A percentile compares a stretch with the other conserved stretches of the same genome.
Evolutionary conservation across 2,888 invertebrate species (phyloP).

Genomic region (Rhopalosiphum nymphaeae): DNA sequence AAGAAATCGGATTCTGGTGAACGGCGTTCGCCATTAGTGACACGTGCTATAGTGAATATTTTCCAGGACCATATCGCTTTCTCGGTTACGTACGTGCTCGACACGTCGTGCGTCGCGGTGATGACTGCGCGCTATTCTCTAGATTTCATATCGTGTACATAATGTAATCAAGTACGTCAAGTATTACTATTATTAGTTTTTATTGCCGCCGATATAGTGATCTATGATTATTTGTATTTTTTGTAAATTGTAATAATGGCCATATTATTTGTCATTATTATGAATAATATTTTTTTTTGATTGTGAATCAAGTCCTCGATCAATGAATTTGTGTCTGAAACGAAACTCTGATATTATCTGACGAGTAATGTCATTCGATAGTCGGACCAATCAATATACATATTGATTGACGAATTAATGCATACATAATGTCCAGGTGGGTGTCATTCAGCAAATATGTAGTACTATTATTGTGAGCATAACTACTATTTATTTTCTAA

Average conservation of each 20-base stretch:
- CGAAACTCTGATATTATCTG: too few relatives aligned
- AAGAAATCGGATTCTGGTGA: not conserved
- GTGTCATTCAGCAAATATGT: too few relatives aligned
- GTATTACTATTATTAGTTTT: not conserved
- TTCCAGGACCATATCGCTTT: not conserved
- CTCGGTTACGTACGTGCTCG: not conserved
- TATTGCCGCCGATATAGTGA: not conserved
- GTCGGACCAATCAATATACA: too few relatives aligned
- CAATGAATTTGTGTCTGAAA: too few relatives aligned
- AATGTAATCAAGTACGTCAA: not conserved
- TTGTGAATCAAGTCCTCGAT: too few relatives aligned
- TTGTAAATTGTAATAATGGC: not conserved
- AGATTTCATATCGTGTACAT: not conserved
- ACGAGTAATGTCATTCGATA: too few relatives aligned
- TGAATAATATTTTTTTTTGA: too few relatives aligned
- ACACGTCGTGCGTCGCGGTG: not conserved
- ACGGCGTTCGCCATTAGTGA: not conserved
- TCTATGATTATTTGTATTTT: not conserved
- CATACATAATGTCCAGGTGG: too few relatives aligned
- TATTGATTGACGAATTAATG: too few relatives aligned
- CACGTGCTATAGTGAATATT: slow-evolving; percentile 23
- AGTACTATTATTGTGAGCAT: too few relatives aligned
- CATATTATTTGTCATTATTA: too few relatives aligned
- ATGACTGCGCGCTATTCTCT: not conserved
- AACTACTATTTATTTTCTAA: too few relatives aligned